phyloP scores from a whole-genome alignment of 2,797 vertebrate genomes.

The Hippopotamyrus pictus region DNA sequence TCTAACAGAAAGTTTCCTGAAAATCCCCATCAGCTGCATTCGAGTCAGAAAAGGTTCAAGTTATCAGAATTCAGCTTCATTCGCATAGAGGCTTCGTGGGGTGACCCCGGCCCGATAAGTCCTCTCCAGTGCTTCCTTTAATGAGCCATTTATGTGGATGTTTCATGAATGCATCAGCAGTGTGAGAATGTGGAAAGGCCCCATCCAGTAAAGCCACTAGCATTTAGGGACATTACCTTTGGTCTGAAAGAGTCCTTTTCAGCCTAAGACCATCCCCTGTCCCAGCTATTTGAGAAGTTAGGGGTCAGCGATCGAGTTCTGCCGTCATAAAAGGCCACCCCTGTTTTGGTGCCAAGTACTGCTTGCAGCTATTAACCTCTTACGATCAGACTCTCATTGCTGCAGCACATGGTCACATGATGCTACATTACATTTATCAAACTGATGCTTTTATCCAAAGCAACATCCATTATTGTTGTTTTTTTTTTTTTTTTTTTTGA shows the following conservation, averaged over 20 bases:
- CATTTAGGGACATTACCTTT: background rate
- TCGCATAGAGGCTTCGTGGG: background rate
- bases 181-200: background rate
- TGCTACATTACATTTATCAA: background rate
- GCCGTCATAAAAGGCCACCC: background rate
- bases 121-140: background rate
- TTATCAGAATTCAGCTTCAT: background rate
- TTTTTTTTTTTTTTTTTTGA: background rate
- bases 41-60: background rate
- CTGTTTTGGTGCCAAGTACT: background rate
- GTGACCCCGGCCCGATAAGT: background rate
- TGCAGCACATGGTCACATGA: background rate
- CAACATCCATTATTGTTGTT: background rate
- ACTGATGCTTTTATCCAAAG: background rate
- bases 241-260: background rate
- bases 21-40: background rate
- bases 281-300: background rate
- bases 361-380: background rate
- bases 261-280: background rate
- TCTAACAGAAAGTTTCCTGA: background rate
- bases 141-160: background rate
- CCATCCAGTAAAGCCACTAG: background rate
- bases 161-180: background rate
- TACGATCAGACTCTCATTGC: background rate
- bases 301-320: background rate